These are phyloP conservation scores for Metopia argyrocephala DNA, from an alignment of 2,888 invertebrate species.

Conservation along the genomic window DNA sequence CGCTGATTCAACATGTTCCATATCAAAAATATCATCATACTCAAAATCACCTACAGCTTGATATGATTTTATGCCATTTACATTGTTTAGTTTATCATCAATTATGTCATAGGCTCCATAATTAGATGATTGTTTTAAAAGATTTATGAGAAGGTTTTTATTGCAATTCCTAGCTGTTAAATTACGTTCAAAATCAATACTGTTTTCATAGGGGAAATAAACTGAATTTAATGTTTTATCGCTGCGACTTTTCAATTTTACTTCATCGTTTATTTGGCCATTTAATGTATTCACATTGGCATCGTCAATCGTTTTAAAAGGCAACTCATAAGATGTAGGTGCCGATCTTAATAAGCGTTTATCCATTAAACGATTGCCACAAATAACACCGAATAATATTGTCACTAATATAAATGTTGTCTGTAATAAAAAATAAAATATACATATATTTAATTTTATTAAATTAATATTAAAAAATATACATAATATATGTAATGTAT, in stretches of 20 bases:
- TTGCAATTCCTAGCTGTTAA: slow-evolving; percentile 19
- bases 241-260: slow-evolving; percentile 16
- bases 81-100: slow-evolving; percentile 11
- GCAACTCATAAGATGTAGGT: background rate
- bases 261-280: slow-evolving; percentile 9
- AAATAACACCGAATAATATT: slow-evolving; percentile 62
- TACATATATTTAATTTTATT: slow-evolving; percentile 1
- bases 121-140: slow-evolving; percentile 19
- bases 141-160: slow-evolving; percentile 15
- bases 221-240: background rate
- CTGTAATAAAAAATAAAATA: slow-evolving; percentile 33
- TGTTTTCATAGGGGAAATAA: background rate
- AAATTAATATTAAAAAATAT: slow-evolving; percentile 17
- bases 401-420: slow-evolving; percentile 60
- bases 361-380: slow-evolving; percentile 64
- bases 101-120: slow-evolving; percentile 19
- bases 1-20: background rate
- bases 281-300: slow-evolving; percentile 2
- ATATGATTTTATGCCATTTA: slow-evolving; percentile 10
- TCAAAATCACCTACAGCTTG: slow-evolving; percentile 18
- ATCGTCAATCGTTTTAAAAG: slow-evolving; percentile 18
- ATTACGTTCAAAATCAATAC: slow-evolving; percentile 18
- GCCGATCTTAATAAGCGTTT: slow-evolving; percentile 48
- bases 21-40: slow-evolving; percentile 28
- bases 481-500: background rate